Conservation (phyloP, 2,113 vertebrate genomes). For the Oplegnathus fasciatus region DNA sequence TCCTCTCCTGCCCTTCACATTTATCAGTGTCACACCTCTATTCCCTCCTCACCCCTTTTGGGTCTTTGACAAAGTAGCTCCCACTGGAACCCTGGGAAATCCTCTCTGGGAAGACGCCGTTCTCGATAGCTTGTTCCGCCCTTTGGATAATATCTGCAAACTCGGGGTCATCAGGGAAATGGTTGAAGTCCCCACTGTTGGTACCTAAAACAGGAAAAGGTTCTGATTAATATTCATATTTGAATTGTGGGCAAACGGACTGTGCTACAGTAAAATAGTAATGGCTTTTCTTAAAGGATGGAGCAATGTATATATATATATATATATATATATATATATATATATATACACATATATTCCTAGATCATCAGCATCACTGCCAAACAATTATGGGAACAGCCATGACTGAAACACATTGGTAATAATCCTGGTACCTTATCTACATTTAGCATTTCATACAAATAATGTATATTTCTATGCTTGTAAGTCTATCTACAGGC, state of each 20-base stretch:
- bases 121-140: conserved; percentile 93
- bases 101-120: conserved; percentile 91
- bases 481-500: not conserved
- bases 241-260: not conserved
- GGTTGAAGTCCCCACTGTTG: conserved; percentile 88
- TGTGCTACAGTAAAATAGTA: not conserved
- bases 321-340: no score
- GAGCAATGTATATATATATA: no score
- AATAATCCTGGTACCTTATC: not conserved
- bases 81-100: conserved; percentile 98
- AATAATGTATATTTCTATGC: not conserved
- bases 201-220: conserved; percentile 59
- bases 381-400: not conserved
- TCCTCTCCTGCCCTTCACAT: not conserved
- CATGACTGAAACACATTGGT: not conserved
- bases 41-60: conserved; percentile 89
- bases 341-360: no score
- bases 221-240: not conserved
- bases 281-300: not conserved
- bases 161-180: conserved; percentile 92
- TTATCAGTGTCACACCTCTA: not conserved
- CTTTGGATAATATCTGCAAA: conserved; percentile 91
- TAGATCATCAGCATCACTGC: not conserved
- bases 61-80: conserved; percentile 98
- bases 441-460: not conserved